Base-by-base conservation (phyloP, 1,140 invertebrate genomes). In the Atta cephalotes region DNA sequence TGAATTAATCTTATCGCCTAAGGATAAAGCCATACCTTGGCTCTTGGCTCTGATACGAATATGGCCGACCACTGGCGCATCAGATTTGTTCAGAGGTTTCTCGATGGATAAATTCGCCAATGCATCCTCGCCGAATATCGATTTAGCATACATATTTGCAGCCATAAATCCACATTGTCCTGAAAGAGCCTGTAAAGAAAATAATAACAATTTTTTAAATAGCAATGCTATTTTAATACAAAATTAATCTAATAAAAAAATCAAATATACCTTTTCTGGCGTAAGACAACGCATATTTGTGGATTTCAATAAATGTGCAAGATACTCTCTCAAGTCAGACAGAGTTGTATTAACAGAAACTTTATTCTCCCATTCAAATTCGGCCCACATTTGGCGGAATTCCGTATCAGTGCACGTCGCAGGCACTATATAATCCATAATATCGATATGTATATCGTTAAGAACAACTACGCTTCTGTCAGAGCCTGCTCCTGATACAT, bases 311-410 rank as follows among this genome's bases (percentile, higher is more conserved):
- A 99, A 95, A 93, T 99, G 98, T 71, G 98, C 96, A 35, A 99
- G 95, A 96, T 99, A 99, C 90, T 99, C 98, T 85, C 98, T 96
- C 28, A 99, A 96, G 95, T 99, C 98, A 0, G 97, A 98, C 84
- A 99, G 97, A 65, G 97, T 98, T 1, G 99, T 99, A 93, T 99
- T 98, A 0, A 99, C 99, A 0, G 98, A 98, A 12, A 99, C 98
- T 96, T 99, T 99, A 95, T 99, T 99, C 96, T 99, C 99, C 99
- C 99, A 99, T 95, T 99, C 99, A 96, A 99, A 99, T 96, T 99
- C 99, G 2, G 98, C 98, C 99, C 99, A 99, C 99, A 99, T 99
- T 95, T 98, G 97, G 18, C 99, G 95, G 96, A 99, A 99, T 95
- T 99, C 99, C 0, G 97, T 97, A 94, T 99, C 99, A 45, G 97